phyloP scores from a whole-genome alignment of 1,140 invertebrate genomes.

The Sarcophaga peregrina region DNA sequence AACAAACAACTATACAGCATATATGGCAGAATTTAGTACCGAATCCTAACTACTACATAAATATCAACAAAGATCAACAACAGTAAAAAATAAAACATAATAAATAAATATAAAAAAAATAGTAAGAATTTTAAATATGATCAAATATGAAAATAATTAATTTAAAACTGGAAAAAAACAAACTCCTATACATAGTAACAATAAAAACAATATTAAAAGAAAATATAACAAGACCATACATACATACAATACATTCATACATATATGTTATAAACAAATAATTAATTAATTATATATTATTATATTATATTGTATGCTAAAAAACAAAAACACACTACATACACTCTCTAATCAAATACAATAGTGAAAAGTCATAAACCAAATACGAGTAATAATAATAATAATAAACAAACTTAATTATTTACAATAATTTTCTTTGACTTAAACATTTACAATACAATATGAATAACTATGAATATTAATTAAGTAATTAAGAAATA shows the following conservation, averaged over 20 bases:
- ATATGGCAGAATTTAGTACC: too few relatives aligned
- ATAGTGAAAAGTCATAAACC: conserved; percentile 16
- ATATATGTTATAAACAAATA: conserved; percentile 17
- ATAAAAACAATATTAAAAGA: conserved; percentile 12
- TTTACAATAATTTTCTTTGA: conserved; percentile 4
- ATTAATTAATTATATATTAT: too few relatives aligned
- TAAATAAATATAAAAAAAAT: too few relatives aligned
- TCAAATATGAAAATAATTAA: too few relatives aligned
- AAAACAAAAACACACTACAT: conserved; percentile 26
- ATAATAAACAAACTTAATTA: neutral
- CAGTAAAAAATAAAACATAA: too few relatives aligned
- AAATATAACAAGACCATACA: neutral
- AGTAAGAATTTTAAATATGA: too few relatives aligned
- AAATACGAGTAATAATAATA: conserved; percentile 5
- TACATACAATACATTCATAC: conserved; percentile 8
- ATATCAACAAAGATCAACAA: too few relatives aligned
- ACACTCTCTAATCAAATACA: neutral
- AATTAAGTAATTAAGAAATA: neutral
- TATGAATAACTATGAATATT: too few relatives aligned
- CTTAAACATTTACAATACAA: neutral
- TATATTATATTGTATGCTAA: too few relatives aligned
- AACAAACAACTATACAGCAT: too few relatives aligned
- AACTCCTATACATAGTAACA: conserved; percentile 27
- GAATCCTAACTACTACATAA: too few relatives aligned
- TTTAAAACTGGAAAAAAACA: neutral